Evolutionary conservation across 1,140 invertebrate species (phyloP), one percentile per base, ranked within the genome.

Genomic region (Spodoptera frugiperda): DNA sequence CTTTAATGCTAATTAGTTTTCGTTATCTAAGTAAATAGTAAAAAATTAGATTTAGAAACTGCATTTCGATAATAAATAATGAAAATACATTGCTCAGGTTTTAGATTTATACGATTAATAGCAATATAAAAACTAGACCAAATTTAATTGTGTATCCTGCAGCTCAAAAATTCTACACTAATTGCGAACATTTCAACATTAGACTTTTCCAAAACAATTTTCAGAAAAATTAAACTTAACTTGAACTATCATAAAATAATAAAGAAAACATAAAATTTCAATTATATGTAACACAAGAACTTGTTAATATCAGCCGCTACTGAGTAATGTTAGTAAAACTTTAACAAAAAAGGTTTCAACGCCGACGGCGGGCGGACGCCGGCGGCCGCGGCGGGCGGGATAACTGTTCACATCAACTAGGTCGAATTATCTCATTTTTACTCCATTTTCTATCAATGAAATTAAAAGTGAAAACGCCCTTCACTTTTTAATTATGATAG

Each of bases 341-440:
- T 55, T 76, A 88, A 72, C 81, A 91, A 90, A 91, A 90, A 88
- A 86, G 15, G 11, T 8, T 61, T 76, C 55, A 4, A 25, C 25
- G 73, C 82, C 88, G 89, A 80, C 86, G 84, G 81, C 82, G 67
- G 72, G 78, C 55, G n/a, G 74, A 39, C 33, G 33, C 2, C 33
- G 51, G 68, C 54, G 63, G 71, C 78, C 68, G 54, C 76, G 81
- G 78, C 82, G 59, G 71, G 72, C 80, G 78, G 63, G 59, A 19
- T 82, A 78, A 85, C 84, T 89, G 71, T 91, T 88, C 89, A 90
- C 86, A 85, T 88, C 91, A 90, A 92, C 87, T 92, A 83, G 91
- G 89, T 90, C 91, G 85, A 90, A 88, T 89, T 86, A 88, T 87
- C 19, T 76, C 80, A 79, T 72, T 84, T 91, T 84, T 87, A 87